Evolutionary conservation across 2,888 invertebrate genomes (phyloP).

Genomic region (Caenorhabditis drosophilae): DNA sequence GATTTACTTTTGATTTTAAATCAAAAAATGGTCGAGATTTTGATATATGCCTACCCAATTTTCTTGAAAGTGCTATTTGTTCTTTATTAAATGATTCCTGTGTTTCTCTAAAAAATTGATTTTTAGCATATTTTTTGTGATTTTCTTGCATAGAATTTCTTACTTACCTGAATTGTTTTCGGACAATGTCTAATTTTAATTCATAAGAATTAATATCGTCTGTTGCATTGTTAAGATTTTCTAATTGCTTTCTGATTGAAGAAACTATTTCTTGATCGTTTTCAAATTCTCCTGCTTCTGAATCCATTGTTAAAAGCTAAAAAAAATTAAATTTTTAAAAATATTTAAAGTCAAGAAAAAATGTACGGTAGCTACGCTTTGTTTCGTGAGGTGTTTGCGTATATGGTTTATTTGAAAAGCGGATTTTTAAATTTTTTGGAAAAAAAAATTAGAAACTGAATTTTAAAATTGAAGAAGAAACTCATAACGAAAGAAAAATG

Average conservation of each 20-base stretch:
- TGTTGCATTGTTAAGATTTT: conserved; percentile 31
- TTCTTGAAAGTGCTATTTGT: conserved; percentile 14
- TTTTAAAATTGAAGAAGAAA: background rate
- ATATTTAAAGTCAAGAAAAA: too few species aligned
- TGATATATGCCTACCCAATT: conserved; percentile 23
- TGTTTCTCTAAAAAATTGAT: conserved; percentile 29
- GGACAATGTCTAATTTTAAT: conserved; percentile 19
- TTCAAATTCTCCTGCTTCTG: too few species aligned
- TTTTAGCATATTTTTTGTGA: background rate
- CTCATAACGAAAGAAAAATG: background rate
- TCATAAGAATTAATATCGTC: conserved; percentile 31
- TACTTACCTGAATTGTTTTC: conserved; percentile 26
- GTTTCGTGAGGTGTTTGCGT: too few species aligned
- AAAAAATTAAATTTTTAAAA: too few species aligned
- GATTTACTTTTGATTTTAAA: conserved; percentile 11
- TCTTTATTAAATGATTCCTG: conserved; percentile 25
- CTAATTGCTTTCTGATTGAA: conserved; percentile 28
- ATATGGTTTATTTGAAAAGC: too few species aligned
- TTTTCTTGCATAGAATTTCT: background rate
- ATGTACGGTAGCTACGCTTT: too few species aligned
- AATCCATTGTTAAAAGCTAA: too few species aligned
- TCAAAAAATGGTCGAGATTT: conserved; percentile 26
- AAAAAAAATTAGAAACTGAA: background rate
- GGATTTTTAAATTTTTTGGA: too few species aligned
- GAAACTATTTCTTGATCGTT: too few species aligned